Percentiles rank a stretch among this genome's conserved stretches.
Conservation (phyloP, 2,113 vertebrate species). For the Pagrus major region DNA sequence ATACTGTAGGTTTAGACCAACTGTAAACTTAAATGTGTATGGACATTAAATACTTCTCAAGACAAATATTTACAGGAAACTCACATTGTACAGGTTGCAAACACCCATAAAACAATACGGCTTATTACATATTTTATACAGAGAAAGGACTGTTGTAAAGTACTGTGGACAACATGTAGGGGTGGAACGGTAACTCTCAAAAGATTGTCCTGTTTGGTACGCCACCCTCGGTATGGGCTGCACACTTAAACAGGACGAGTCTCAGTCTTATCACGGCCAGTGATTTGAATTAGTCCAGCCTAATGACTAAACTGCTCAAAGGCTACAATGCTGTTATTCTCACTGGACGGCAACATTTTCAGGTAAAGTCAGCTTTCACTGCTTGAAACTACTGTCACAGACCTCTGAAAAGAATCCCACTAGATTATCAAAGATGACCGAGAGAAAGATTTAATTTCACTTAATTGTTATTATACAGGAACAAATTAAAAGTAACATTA, state of each 20-base stretch:
- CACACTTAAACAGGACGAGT: conserved; percentile 51
- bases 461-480: no score
- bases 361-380: conserved; percentile 69
- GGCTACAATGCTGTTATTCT: conserved; percentile 78
- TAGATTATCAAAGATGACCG: conserved; percentile 8
- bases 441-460: neutral
- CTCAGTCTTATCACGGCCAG: conserved; percentile 58
- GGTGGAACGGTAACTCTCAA: conserved; percentile 68
- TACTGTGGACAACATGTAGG: conserved; percentile 55
- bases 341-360: conserved; percentile 71
- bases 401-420: conserved; percentile 55
- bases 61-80: conserved; percentile 68
- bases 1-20: conserved; percentile 75
- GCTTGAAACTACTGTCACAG: conserved; percentile 53
- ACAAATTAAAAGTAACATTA: no score
- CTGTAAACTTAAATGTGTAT: conserved; percentile 76
- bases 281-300: conserved; percentile 58
- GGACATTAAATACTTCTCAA: conserved; percentile 71
- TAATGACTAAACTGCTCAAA: conserved; percentile 59
- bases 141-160: conserved; percentile 63
- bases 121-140: conserved; percentile 59
- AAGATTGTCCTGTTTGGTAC: conserved; percentile 60
- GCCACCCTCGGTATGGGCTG: conserved; percentile 59
- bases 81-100: conserved; percentile 64
- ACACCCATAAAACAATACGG: conserved; percentile 55